phyloP scores from a whole-genome alignment of 2,888 invertebrate species.

The Stratiomys singularior region DNA sequence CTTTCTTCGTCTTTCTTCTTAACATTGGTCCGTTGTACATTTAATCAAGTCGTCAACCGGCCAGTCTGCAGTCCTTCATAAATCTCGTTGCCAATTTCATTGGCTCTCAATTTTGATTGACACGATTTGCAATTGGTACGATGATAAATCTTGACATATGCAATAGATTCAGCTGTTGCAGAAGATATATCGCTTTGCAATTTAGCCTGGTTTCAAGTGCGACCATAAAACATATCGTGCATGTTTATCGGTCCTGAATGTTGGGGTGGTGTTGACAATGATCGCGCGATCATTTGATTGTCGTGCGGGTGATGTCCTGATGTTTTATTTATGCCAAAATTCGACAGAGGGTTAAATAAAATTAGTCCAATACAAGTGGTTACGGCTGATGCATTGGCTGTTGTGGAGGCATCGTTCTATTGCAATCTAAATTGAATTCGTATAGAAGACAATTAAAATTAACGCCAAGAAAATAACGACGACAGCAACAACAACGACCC shows the following conservation, averaged over 20 bases:
- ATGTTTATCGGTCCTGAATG: no score
- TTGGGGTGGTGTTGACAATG: conserved; percentile 15
- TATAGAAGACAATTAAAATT: no score
- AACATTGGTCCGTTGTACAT: no score
- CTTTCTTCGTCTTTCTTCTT: no score
- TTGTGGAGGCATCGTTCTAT: conserved; percentile 13
- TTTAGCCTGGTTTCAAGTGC: background rate
- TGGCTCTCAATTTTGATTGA: conserved; percentile 31
- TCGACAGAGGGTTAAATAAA: conserved; percentile 44
- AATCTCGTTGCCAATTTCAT: background rate
- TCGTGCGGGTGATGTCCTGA: background rate
- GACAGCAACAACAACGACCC: background rate
- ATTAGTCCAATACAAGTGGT: conserved; percentile 41
- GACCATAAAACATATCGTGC: conserved; percentile 3
- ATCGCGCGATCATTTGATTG: conserved; percentile 29
- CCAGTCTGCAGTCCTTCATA: no score
- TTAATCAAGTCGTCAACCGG: no score
- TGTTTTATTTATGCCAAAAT: conserved; percentile 44
- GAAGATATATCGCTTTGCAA: background rate
- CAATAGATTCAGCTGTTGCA: background rate
- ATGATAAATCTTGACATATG: background rate
- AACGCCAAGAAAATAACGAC: no score
- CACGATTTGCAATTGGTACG: conserved; percentile 25
- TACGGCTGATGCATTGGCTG: conserved; percentile 22
- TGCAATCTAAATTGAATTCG: background rate